Base-by-base conservation (phyloP, 2,888 invertebrate species). In the Salticus scenicus region DNA sequence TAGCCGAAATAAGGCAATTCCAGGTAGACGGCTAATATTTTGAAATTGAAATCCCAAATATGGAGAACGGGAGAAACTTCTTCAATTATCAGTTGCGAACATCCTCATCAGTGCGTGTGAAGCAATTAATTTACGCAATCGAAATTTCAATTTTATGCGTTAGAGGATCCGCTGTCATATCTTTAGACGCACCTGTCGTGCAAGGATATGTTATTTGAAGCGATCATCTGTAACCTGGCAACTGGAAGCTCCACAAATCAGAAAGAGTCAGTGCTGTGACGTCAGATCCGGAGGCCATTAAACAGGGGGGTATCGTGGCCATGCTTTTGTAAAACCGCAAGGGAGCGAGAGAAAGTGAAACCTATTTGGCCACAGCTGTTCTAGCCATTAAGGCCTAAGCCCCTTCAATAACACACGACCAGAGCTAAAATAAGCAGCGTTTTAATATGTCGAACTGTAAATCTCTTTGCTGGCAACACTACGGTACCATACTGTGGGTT, bases 361-460 rank as follows among this genome's bases (percentile, higher is more conserved):
- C 78, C 77, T 78, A 84, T 84, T 78, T 73, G 84, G 84, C 41
- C 78, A 85, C 84, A 85, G 84, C 84, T 85, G 84, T 51, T 74
- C 24, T 24, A 12, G 78, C 84, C 84, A 85, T 85, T 85, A 85
- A 74, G 84, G 84, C 69, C 73, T 73, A 69, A 66, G 78, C 73
- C 84, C 73, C 74, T 79, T 79, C 73, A 79, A 85, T 78, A 74
- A 74, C 84, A 79, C 64, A 85, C 70, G 74, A 74, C 73, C 69
- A 78, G 73, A 79, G 79, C 78, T 79, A 69, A 85, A 85, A 78
- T 85, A 85, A 85, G 84, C 84, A 75, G 47, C 79, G 83, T 85
- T 85, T 85, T 85, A 85, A 85, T 85, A 85, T 85, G 79, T 78
- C 63, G 84, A 85, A 85, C 84, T 85, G 84, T 85, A 85, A 85